Evolutionary conservation across 2,797 vertebrate genomes (phyloP).

Genomic region (Phataginus tricuspis): DNA sequence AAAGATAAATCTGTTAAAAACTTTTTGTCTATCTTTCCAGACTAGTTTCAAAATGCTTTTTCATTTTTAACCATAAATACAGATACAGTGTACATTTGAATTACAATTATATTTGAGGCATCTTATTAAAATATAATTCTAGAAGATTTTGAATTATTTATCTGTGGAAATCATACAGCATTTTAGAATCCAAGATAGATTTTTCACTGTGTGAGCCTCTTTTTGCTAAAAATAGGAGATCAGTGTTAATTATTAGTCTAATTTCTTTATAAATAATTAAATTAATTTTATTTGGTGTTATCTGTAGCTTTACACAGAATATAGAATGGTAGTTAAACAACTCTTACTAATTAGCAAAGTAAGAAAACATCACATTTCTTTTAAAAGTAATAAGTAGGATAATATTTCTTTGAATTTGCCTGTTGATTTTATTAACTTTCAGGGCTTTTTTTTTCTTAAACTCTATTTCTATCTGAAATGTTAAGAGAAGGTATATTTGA

Average conservation of each 20-base stretch:
- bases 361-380: background rate
- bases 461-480: background rate
- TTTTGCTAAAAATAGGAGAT: background rate
- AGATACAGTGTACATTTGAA: background rate
- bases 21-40: background rate
- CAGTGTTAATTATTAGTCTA: background rate
- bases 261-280: background rate
- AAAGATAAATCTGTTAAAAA: background rate
- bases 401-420: background rate
- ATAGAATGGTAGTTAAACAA: background rate
- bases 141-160: constrained; percentile 51
- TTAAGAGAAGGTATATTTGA: background rate
- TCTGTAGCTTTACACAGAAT: background rate
- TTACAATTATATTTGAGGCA: background rate
- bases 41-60: background rate
- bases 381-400: background rate
- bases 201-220: background rate
- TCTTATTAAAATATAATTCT: constrained; percentile 49
- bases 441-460: background rate
- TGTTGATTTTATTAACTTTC: background rate
- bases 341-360: background rate
- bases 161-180: background rate
- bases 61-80: background rate
- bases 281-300: constrained; percentile 40
- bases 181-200: background rate